These are phyloP conservation scores for Eulemur mongoz DNA, from an alignment of 2,797 vertebrate genomes.

Conservation along the genomic window DNA sequence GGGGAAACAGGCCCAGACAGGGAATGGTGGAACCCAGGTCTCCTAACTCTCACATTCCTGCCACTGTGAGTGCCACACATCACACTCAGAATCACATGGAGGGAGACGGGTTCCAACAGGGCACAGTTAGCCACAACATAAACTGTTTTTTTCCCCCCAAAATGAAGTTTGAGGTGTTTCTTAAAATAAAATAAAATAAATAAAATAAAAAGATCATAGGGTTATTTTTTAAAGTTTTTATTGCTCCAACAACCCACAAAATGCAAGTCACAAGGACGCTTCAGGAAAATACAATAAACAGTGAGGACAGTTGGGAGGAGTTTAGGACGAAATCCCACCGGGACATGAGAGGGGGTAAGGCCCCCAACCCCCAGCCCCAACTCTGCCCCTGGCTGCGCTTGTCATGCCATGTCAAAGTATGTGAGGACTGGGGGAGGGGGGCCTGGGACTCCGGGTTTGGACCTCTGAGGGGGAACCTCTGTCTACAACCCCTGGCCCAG, in stretches of 20 bases:
- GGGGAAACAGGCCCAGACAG: neutral
- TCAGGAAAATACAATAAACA: neutral
- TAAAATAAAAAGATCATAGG: neutral
- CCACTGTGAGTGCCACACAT: fast-evolving
- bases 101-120: neutral
- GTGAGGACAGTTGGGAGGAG: neutral
- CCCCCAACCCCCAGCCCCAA: neutral
- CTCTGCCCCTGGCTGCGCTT: neutral
- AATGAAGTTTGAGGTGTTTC: neutral
- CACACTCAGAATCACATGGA: fast-evolving
- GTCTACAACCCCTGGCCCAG: neutral
- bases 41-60: neutral
- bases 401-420: neutral
- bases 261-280: neutral
- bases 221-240: neutral
- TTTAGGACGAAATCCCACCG: neutral
- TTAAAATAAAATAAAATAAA: neutral
- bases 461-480: neutral
- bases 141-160: neutral
- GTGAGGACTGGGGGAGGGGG: fast-evolving
- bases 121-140: neutral
- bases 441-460: neutral
- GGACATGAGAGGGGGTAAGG: neutral
- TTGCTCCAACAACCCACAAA: neutral
- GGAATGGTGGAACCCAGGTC: neutral